Evolutionary conservation across 2,888 invertebrate species (phyloP).

Genomic region (Apeira syringaria): DNA sequence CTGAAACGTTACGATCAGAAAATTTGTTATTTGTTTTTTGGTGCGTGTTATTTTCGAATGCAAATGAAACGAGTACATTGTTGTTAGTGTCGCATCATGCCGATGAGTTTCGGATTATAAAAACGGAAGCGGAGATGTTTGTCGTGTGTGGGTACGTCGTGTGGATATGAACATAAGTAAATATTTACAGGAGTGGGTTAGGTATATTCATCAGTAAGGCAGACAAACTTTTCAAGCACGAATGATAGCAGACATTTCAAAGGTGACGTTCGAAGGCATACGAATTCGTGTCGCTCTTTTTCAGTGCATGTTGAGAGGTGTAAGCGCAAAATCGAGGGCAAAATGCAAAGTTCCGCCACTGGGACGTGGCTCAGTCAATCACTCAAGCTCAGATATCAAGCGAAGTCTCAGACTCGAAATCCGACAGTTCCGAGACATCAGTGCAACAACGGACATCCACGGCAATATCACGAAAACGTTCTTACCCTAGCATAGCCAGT

Average conservation of each 20-base stretch:
- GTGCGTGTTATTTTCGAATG: conserved; percentile 70
- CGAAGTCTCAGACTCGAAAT: conserved; percentile 38
- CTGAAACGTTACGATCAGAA: conserved; percentile 59
- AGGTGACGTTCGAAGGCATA: conserved; percentile 34
- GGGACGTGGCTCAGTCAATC: conserved; percentile 25
- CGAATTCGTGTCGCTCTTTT: conserved; percentile 21
- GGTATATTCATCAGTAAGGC: conserved; percentile 78
- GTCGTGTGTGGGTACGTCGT: conserved; percentile 30
- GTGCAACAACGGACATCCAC: conserved; percentile 65
- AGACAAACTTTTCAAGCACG: conserved; percentile 71
- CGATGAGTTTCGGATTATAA: conserved; percentile 52
- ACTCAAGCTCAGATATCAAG: conserved; percentile 51
- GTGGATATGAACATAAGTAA: conserved; percentile 40
- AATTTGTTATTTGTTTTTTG: too few relatives aligned
- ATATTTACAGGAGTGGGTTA: conserved; percentile 59
- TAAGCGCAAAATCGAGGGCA: conserved; percentile 58
- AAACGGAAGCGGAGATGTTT: conserved; percentile 67
- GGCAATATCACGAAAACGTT: conserved; percentile 71
- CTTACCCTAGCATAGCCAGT: conserved; percentile 84
- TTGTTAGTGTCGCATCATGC: conserved; percentile 78
- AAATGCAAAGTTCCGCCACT: conserved; percentile 48
- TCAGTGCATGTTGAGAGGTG: conserved; percentile 54
- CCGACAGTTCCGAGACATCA: conserved; percentile 36
- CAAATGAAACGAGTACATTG: conserved; percentile 57
- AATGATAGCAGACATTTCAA: conserved; percentile 49